Conservation (phyloP, 2,113 vertebrate species). For the Hepsetus odoe region DNA sequence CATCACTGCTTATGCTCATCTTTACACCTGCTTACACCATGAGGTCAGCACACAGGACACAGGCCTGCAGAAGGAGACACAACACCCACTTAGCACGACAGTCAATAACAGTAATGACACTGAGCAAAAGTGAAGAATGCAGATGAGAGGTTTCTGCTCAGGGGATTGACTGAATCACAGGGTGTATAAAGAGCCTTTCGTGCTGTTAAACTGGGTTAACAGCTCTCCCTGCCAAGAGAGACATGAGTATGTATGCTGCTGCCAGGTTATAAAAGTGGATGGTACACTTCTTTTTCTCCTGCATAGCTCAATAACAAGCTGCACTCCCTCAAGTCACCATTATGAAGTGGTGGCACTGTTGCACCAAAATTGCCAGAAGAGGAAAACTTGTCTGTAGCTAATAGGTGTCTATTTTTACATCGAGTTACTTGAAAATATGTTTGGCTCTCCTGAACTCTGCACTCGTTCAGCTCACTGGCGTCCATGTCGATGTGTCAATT, state of each 20-base stretch:
- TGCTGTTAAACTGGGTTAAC: constrained; percentile 49
- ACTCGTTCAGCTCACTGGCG: constrained; percentile 11
- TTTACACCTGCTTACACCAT: constrained; percentile 99
- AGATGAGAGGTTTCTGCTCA: constrained; percentile 15
- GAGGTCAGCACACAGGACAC: constrained; percentile 95
- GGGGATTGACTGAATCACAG: constrained; percentile 8
- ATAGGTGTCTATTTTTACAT: constrained; percentile 15
- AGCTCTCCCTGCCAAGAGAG: constrained; percentile 42
- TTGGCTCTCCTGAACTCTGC: constrained; percentile 25
- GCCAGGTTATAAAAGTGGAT: constrained; percentile 47
- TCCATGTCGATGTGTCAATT: constrained; percentile 15
- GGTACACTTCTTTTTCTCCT: constrained; percentile 32
- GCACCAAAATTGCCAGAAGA: constrained; percentile 27
- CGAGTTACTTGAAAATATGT: constrained; percentile 36
- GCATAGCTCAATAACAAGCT: constrained; percentile 56
- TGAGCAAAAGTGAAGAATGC: background rate
- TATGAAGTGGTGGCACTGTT: constrained; percentile 63
- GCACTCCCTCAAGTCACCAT: constrained; percentile 54
- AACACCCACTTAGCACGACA: background rate
- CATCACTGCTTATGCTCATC: constrained; percentile 99
- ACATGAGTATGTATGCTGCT: constrained; percentile 29
- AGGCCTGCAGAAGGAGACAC: constrained; percentile 76
- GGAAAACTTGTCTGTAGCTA: background rate
- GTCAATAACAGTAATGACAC: constrained; percentile 19
- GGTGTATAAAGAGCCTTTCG: constrained; percentile 15